Conservation (phyloP, 2,797 vertebrate species). For the Sebastes miniatus region DNA sequence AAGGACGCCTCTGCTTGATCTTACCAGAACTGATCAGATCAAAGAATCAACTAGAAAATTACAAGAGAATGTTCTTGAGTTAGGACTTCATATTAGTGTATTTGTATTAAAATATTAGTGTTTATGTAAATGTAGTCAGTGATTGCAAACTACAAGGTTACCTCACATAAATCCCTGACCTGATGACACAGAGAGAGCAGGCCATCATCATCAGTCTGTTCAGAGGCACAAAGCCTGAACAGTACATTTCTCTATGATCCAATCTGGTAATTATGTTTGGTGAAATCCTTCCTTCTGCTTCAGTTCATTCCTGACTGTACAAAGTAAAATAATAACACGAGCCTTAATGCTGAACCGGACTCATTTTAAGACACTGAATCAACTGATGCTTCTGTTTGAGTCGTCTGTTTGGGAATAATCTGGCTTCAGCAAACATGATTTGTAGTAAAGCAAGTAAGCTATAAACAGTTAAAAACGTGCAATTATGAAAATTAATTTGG, state of each 20-base stretch:
- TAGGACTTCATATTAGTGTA: too few species aligned
- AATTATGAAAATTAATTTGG: background rate
- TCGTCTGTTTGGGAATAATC: background rate
- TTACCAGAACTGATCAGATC: background rate
- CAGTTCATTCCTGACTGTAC: background rate
- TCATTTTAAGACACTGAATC: too few species aligned
- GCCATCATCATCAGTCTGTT: background rate
- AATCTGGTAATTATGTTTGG: background rate
- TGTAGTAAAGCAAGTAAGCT: background rate
- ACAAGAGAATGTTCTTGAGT: background rate
- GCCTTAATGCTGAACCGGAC: too few species aligned
- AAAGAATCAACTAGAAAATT: background rate
- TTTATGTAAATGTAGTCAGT: background rate
- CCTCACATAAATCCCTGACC: background rate
- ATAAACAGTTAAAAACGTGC: background rate
- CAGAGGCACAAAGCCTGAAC: background rate
- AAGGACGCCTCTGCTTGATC: background rate
- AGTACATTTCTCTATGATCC: background rate
- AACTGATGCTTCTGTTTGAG: too few species aligned
- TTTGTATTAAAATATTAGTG: background rate
- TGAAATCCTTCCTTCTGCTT: background rate
- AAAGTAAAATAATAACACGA: too few species aligned
- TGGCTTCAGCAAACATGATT: background rate
- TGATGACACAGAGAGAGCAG: background rate
- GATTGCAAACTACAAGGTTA: background rate